Evolutionary conservation across 35 echinoderm and acorn worm genomes (phyloP), one percentile per base, ranked within the genome.

Genomic region (Apostichopus japonicus): DNA sequence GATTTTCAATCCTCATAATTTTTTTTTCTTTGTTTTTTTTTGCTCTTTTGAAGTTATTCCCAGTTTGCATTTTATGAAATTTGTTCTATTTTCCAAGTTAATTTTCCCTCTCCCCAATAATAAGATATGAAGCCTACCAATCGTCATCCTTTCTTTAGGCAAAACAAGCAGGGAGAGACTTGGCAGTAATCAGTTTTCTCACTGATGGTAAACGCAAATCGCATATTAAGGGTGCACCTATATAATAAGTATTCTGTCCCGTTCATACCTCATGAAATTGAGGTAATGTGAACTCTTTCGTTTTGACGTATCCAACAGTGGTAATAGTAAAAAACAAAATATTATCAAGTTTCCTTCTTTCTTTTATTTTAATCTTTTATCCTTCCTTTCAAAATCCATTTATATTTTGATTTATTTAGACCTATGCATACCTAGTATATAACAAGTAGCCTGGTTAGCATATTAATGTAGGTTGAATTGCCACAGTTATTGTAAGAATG

Each of bases 341-440:
- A 58, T 84, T 84, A 17, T n/a, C 10, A 58, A 59, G 56, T 23
- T 58, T 1, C 53, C n/a, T 57, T 23, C 21, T 84, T 84, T 54
- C 17, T 83, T 54, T 33, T 81, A 17, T 5, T 54, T 44, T 1
- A 44, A 44, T 44, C 33, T 58, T 58, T 84, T 84, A 57, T 58
- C 54, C 54, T 84, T 84, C 54, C 55, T 84, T 84, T 84, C 54
- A n/a, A 54, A 80, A 23, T 84, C 53, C 78, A 15, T 84, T 84
- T 84, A 21, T 57, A 84, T 57, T 57, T 53, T 44, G 24, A 84
- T 84, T 84, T 80, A 58, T 84, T 84, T 84, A 84, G 81, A 84
- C 81, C 81, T 84, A 84, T 84, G 81, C 81, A 84, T 84, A 84
- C 81, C 81, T 84, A 84, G 81, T 57, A 84, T 84, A 84, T 84